Evolutionary conservation across 1,140 invertebrate species (phyloP).

Genomic region (Brachionus calyciflorus): DNA sequence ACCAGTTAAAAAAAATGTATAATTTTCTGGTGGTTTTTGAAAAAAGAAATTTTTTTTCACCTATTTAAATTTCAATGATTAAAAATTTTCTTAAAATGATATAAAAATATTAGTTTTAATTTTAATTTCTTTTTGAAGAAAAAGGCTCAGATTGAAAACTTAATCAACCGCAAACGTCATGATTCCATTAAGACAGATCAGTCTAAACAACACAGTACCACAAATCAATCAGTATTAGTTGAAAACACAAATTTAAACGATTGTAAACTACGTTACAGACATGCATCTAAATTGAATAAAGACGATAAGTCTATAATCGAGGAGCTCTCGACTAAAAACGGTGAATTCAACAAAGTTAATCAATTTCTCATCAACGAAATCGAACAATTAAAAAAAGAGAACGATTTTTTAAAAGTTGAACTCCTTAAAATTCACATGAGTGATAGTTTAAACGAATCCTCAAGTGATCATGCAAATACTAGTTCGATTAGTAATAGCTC

Average conservation of each 20-base stretch:
- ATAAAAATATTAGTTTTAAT: not conserved
- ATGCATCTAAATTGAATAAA: conserved; percentile 18
- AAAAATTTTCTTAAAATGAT: no score
- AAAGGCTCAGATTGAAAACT: no score
- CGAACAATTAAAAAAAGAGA: conserved; percentile 27
- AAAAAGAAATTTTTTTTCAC: no score
- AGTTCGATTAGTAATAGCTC: conserved; percentile 28
- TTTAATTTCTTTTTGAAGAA: not conserved
- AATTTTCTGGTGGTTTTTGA: no score
- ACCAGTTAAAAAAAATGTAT: no score
- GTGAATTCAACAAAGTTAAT: conserved; percentile 34
- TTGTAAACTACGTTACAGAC: not conserved
- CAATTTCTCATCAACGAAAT: conserved; percentile 39
- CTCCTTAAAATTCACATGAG: conserved; percentile 29
- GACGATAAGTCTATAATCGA: conserved; percentile 26
- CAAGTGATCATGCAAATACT: not conserved
- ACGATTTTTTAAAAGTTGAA: conserved; percentile 21
- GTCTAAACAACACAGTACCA: no score
- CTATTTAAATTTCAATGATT: no score
- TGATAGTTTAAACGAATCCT: conserved; percentile 20
- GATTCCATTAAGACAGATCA: no score
- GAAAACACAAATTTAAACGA: not conserved
- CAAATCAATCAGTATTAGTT: not conserved
- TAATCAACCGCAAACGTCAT: no score
- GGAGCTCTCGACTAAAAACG: conserved; percentile 22